Base-by-base conservation (phyloP, 2,888 invertebrate genomes). In the Gryllus longicercus region DNA sequence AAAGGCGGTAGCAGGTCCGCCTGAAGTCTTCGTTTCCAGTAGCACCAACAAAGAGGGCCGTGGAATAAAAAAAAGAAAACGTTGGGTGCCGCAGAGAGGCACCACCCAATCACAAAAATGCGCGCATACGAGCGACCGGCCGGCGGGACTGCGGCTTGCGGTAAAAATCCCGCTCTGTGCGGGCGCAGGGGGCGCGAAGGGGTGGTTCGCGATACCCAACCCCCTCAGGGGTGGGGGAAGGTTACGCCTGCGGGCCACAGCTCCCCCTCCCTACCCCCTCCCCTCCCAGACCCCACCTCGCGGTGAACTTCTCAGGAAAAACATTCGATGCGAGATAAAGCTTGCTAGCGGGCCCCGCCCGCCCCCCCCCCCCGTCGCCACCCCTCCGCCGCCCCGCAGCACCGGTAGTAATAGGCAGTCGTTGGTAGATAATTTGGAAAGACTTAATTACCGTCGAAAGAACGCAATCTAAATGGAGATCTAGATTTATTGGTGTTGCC, bases 301-400 rank as follows among this genome's bases (percentile, higher is more conserved):
- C 63, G n/a, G 16, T 18, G 63, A 63, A 63, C 63, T 63, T 63
- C 63, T 63, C 63, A 14, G n/a, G n/a, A 63, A 63, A 63, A 63
- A 63, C 63, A 63, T 63, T 63, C 63, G 63, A 63, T 63, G 63
- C 63, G n/a, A 63, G 63, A 63, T 63, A 63, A 63, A 63, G 63
- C 63, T 63, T n/a, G 14, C 63, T 14, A 14, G 63, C 14, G 63
- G 63, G 16, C n/a, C 63, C 1, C 16, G 16, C n/a, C 63, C 5
- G 16, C 63, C 16, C 63, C 63, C n/a, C 63, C 5, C 63, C 63
- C 16, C 63, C 63, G 16, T 63, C 63, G 14, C 63, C 63, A 14
- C 16, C 63, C 63, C 63, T n/a, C 63, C 63, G 5, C n/a, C 63
- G 14, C 63, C 63, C 63, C 63, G 8, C 63, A 5, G 63, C n/a